A percentile compares a stretch with the other conserved stretches of the same genome.
Conservation (phyloP, 2,113 vertebrate species). For the Formicarius rufipectus region DNA sequence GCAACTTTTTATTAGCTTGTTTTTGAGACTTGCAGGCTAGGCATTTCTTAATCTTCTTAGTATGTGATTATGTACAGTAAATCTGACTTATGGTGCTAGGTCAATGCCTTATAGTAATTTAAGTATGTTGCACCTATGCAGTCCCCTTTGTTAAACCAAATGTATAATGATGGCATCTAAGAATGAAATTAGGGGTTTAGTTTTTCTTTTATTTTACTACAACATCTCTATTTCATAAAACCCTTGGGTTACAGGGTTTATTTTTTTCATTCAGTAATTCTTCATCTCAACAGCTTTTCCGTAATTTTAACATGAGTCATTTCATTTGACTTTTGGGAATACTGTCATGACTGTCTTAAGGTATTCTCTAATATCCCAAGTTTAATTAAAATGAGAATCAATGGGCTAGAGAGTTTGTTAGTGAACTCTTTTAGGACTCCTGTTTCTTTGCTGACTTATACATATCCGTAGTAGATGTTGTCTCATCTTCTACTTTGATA, state of each 20-base stretch:
- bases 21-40: slow-evolving; percentile 2
- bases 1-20: not conserved
- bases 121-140: slow-evolving; percentile 57
- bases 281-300: not conserved
- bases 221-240: not conserved
- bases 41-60: slow-evolving; percentile 37
- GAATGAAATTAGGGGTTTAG: not conserved
- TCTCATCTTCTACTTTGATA: not conserved
- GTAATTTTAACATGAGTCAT: not conserved
- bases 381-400: slow-evolving; percentile 1
- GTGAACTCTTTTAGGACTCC: not conserved
- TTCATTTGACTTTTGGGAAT: slow-evolving; percentile 10
- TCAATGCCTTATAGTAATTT: slow-evolving; percentile 55
- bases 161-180: slow-evolving; percentile 7
- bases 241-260: not conserved
- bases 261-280: not conserved
- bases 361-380: not conserved
- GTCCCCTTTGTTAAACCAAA: slow-evolving; percentile 44
- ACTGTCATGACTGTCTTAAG: not conserved
- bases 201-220: not conserved
- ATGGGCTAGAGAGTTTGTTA: not conserved
- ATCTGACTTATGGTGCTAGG: slow-evolving; percentile 53
- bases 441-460: not conserved
- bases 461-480: not conserved
- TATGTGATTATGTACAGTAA: slow-evolving; percentile 31